A percentile compares a stretch with the other conserved stretches of the same genome.
Conservation (phyloP, 1,140 invertebrate species). For the Linepithema humile region DNA sequence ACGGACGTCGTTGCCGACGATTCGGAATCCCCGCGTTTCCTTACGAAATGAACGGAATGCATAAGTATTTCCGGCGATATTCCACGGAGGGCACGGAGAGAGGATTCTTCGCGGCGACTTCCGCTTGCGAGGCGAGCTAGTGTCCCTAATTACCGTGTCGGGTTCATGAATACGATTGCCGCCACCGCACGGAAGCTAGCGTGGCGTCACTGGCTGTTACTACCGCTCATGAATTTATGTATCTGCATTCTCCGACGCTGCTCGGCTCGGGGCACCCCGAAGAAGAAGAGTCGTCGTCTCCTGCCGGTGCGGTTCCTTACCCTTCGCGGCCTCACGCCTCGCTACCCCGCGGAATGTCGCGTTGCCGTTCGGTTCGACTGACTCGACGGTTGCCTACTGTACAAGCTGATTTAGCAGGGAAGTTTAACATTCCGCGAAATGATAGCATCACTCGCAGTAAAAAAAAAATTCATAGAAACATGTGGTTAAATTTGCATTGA, state of each 20-base stretch:
- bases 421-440: not conserved
- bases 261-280: conserved; percentile 73
- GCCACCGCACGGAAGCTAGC: conserved; percentile 82
- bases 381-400: not conserved
- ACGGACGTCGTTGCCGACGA: conserved; percentile 1
- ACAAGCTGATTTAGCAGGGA: not conserved
- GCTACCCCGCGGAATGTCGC: conserved; percentile 65
- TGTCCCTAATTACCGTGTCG: conserved; percentile 85
- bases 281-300: conserved; percentile 59
- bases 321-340: conserved; percentile 61
- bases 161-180: conserved; percentile 84
- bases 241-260: conserved; percentile 83
- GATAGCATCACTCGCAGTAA: not conserved
- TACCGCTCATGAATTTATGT: conserved; percentile 84
- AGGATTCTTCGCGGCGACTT: conserved; percentile 83
- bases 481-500: not conserved
- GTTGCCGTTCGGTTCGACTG: not conserved
- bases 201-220: conserved; percentile 85
- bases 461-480: not conserved
- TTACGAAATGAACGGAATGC: conserved; percentile 82
- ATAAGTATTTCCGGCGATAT: conserved; percentile 84
- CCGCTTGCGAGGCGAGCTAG: conserved; percentile 83
- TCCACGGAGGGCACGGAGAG: conserved; percentile 73
- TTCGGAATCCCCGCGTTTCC: conserved; percentile 76
- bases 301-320: conserved; percentile 61